Evolutionary conservation across 2,797 vertebrate genomes (phyloP).

Genomic region (Enoplosus armatus): DNA sequence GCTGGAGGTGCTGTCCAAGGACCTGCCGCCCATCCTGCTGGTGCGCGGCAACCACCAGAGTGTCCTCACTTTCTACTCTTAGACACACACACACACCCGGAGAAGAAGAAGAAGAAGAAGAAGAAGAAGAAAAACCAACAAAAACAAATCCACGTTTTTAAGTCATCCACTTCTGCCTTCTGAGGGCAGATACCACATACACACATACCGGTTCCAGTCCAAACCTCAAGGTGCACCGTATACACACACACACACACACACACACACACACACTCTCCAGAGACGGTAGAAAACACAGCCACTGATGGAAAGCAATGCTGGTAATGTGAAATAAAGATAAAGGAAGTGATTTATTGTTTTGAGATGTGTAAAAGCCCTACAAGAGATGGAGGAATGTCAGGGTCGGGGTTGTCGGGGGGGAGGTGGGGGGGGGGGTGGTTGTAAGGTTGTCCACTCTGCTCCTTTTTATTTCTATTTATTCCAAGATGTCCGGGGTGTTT

Average conservation of each 20-base stretch:
- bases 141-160: conserved; percentile 27
- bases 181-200: conserved; percentile 64
- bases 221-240: too few relatives aligned
- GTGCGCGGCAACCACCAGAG: conserved; percentile 99
- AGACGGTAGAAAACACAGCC: conserved; percentile 63
- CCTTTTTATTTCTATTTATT: conserved; percentile 56
- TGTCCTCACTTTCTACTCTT: conserved; percentile 99
- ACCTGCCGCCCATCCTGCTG: conserved; percentile 93
- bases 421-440: conserved; percentile 26
- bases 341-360: conserved; percentile 40
- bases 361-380: conserved; percentile 37
- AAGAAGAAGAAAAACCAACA: too few relatives aligned
- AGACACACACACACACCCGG: conserved; percentile 68
- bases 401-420: conserved; percentile 39
- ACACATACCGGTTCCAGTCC: too few relatives aligned
- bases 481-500: conserved; percentile 42
- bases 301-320: conserved; percentile 50
- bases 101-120: too few relatives aligned
- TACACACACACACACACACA: conserved; percentile 70
- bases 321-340: conserved; percentile 31
- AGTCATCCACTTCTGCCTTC: conserved; percentile 61
- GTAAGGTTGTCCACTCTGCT: conserved; percentile 45
- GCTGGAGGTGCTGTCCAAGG: conserved; percentile 93
- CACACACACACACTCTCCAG: conserved; percentile 63
- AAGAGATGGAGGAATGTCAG: conserved; percentile 34